phyloP scores from a whole-genome alignment of 2,797 vertebrate species.

The Phrynocephalus vlangalii region DNA sequence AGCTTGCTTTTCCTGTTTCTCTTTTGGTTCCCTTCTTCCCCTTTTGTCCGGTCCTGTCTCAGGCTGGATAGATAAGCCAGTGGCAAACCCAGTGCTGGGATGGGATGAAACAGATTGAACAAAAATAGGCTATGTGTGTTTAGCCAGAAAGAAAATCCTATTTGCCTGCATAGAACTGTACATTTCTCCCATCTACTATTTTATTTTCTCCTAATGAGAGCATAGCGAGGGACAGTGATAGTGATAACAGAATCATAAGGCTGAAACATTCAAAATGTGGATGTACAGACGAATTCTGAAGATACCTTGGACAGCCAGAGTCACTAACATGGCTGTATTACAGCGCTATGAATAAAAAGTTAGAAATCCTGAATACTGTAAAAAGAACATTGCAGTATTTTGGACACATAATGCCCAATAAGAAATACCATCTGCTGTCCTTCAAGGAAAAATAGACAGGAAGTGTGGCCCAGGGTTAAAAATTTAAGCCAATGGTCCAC shows the following conservation, averaged over 20 bases:
- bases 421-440: too few species aligned
- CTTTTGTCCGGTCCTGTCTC: background rate
- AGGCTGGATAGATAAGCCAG: background rate
- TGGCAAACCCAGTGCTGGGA: background rate
- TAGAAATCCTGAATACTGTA: too few species aligned
- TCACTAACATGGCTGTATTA: too few species aligned
- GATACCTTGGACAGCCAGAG: too few species aligned
- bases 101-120: background rate
- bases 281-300: too few species aligned
- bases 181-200: background rate
- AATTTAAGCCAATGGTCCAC: too few species aligned
- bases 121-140: background rate
- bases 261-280: too few species aligned
- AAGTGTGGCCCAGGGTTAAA: too few species aligned
- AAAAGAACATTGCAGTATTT: too few species aligned
- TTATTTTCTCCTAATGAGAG: background rate
- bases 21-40: background rate
- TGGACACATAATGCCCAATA: too few species aligned
- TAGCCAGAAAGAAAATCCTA: background rate
- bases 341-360: too few species aligned
- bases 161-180: background rate
- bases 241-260: background rate
- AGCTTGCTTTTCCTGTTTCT: background rate
- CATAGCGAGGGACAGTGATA: background rate
- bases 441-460: too few species aligned